Base-by-base conservation (phyloP, 2,113 vertebrate species). In the Spheniscus mendiculus region DNA sequence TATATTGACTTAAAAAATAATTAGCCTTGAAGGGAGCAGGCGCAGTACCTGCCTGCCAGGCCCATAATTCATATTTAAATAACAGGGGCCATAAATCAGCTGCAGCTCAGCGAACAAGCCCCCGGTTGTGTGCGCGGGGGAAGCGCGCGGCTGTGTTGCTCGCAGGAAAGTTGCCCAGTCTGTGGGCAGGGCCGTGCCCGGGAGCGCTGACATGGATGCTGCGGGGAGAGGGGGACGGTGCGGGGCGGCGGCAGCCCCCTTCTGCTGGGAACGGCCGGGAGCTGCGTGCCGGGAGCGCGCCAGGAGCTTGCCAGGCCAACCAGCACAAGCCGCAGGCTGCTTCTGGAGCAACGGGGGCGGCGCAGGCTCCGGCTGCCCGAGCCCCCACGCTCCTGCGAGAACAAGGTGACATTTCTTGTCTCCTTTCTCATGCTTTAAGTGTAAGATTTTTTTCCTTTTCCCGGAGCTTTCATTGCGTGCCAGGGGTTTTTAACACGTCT, bases 391-490 rank as follows among this genome's bases (percentile, higher is more conserved):
- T 61, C 50, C 87, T 32, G 67, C 13, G 20, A 92, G 97, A 95
- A 94, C 92, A 96, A 96, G 97, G 97, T 94, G 96, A 89, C 92
- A 49, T 91, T 97, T 96, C 95, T 97, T 87, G 95, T 96, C 90
- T 93, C 86, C 45, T 80, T 74, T 93, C 92, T 93, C 89, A 79
- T 59, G 83, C 79, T 92, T 10, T 0, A 79, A 87, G 96, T 74
- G 94, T 93, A 88, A 96, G 96, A 78, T 91, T 88, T 89, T 70
- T 77, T 53, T 21, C 72, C 77, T 11, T 58, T 56, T 90, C 63
- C 89, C 4, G 7, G 70, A 3, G 84, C 97, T 97, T 97, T 97
- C 96, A 96, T 97, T 86, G 79, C 20, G 10, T 93, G 94, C 97
- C 97, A 96, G 95, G 92, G 86, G 79, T 92, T 83, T 97, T 96